These are phyloP conservation scores for Gallinago solitaria DNA, from an alignment of 2,797 vertebrate species.

Conservation along the genomic window DNA sequence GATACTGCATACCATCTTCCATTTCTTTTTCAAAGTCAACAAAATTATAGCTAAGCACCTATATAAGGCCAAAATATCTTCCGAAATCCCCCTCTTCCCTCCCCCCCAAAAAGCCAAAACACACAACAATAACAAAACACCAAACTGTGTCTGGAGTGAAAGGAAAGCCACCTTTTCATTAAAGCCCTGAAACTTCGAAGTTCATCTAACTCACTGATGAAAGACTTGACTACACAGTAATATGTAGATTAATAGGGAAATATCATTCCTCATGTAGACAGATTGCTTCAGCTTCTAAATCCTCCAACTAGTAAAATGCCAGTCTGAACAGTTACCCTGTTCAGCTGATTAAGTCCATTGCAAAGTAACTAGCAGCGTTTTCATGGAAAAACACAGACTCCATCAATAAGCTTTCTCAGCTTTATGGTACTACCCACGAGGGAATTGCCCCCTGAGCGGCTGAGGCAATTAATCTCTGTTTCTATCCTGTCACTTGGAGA, in stretches of 20 bases:
- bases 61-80: not conserved
- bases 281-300: not conserved
- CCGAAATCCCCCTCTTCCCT: fast-evolving
- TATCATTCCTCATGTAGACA: not conserved
- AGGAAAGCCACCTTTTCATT: not conserved
- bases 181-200: not conserved
- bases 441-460: not conserved
- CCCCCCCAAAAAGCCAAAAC: not conserved
- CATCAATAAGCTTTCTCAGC: not conserved
- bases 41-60: not conserved
- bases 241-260: not conserved
- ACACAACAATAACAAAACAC: not conserved
- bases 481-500: not conserved
- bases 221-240: not conserved
- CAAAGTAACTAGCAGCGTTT: conserved; percentile 1
- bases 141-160: not conserved
- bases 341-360: not conserved
- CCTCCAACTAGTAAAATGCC: not conserved
- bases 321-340: not conserved
- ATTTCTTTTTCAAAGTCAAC: not conserved
- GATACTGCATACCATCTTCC: not conserved
- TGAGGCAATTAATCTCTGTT: conserved; percentile 26
- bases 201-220: not conserved
- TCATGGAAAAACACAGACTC: not conserved
- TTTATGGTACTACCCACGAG: not conserved